Evolutionary conservation across 2,797 vertebrate genomes (phyloP).

Genomic region (Neostethus bicornis): DNA sequence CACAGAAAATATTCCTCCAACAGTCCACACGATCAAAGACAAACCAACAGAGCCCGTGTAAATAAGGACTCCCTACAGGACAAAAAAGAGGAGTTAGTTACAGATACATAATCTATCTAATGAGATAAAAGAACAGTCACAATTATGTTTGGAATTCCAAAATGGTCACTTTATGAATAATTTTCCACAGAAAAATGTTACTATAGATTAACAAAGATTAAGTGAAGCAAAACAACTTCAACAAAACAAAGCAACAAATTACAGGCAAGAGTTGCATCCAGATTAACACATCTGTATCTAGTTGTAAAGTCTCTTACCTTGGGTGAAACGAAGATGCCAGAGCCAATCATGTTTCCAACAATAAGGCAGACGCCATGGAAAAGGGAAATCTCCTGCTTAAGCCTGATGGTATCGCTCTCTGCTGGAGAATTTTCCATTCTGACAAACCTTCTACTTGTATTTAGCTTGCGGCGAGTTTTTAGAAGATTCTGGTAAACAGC

Average conservation of each 20-base stretch:
- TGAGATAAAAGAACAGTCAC: neutral
- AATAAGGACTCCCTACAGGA: slow-evolving; percentile 76
- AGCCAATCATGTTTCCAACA: slow-evolving; percentile 86
- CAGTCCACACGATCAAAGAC: slow-evolving; percentile 80
- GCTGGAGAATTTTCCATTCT: slow-evolving; percentile 70
- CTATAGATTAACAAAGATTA: too few species aligned
- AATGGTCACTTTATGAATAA: neutral
- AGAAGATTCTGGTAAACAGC: neutral
- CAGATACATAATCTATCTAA: neutral
- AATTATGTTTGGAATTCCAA: neutral
- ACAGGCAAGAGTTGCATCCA: too few species aligned
- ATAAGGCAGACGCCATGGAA: slow-evolving; percentile 85
- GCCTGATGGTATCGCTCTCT: slow-evolving; percentile 61
- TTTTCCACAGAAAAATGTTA: too few species aligned
- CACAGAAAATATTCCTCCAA: slow-evolving; percentile 83
- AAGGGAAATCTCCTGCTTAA: slow-evolving; percentile 85
- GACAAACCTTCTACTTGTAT: slow-evolving; percentile 6
- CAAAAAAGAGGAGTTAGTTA: slow-evolving; percentile 3
- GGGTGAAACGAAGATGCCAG: slow-evolving; percentile 83
- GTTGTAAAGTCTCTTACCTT: slow-evolving; percentile 59
- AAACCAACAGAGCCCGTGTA: slow-evolving; percentile 81
- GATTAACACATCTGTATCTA: too few species aligned
- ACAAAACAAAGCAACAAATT: too few species aligned
- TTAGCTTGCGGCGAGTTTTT: too few species aligned
- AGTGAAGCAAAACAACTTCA: too few species aligned